These are phyloP conservation scores for Eretmocerus hayati DNA, from an alignment of 2,888 invertebrate species.

Conservation along the genomic window DNA sequence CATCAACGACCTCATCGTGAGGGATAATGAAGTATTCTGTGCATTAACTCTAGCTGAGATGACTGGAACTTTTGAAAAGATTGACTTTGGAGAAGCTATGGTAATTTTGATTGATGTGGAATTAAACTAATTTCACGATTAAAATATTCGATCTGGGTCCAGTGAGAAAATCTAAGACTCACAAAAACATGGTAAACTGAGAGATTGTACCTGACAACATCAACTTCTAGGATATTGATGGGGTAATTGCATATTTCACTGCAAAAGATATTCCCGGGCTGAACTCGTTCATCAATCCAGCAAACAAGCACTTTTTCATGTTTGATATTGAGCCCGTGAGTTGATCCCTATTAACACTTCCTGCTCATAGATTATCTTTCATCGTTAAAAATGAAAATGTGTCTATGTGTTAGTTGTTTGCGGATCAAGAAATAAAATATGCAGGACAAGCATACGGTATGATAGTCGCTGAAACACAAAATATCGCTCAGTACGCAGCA, in stretches of 20 bases:
- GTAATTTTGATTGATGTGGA: no score
- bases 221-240: slow-evolving; percentile 52
- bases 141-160: no score
- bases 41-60: slow-evolving; percentile 53
- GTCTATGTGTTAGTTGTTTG: slow-evolving; percentile 31
- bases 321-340: slow-evolving; percentile 36
- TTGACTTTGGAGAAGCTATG: slow-evolving; percentile 61
- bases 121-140: no score
- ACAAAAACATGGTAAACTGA: no score
- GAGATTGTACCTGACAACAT: no score
- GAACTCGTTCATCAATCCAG: slow-evolving; percentile 53
- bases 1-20: slow-evolving; percentile 64
- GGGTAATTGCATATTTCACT: slow-evolving; percentile 59
- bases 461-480: slow-evolving; percentile 59
- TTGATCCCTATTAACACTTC: neutral
- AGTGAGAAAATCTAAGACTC: no score
- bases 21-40: slow-evolving; percentile 62
- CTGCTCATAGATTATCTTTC: no score
- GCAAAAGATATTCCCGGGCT: slow-evolving; percentile 64
- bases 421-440: slow-evolving; percentile 49
- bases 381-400: neutral
- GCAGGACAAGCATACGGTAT: slow-evolving; percentile 71
- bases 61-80: slow-evolving; percentile 54
- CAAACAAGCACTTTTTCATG: slow-evolving; percentile 29
- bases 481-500: slow-evolving; percentile 55